Evolutionary conservation across 2,888 invertebrate genomes (phyloP).

Genomic region (Morpho achilles): DNA sequence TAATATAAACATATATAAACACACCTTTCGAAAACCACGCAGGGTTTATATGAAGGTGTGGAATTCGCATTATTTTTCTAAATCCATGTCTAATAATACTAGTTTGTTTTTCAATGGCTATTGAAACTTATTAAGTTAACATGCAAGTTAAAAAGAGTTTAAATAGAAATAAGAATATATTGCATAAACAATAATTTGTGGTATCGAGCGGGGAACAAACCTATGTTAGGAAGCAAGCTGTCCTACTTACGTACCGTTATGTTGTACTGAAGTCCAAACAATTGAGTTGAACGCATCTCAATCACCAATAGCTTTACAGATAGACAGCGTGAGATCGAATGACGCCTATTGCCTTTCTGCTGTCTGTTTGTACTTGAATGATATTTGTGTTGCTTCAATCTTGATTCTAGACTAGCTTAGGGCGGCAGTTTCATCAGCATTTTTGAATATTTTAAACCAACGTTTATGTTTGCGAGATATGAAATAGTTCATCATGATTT

Average conservation of each 20-base stretch:
- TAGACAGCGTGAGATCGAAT: constrained; percentile 2
- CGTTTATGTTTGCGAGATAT: not conserved
- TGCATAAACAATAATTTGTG: not conserved
- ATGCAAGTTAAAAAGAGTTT: too few relatives aligned
- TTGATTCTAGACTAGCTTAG: not conserved
- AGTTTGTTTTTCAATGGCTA: too few relatives aligned
- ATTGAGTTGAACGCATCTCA: constrained; percentile 20
- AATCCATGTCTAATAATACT: too few relatives aligned
- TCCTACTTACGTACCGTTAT: constrained; percentile 19
- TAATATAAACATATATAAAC: too few relatives aligned
- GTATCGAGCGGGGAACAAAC: constrained; percentile 4
- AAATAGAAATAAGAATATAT: too few relatives aligned
- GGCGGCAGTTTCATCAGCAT: too few relatives aligned
- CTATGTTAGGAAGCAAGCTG: constrained; percentile 15
- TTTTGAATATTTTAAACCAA: too few relatives aligned
- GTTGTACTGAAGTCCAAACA: constrained; percentile 21
- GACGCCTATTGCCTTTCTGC: constrained; percentile 5
- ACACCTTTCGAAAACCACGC: too few relatives aligned
- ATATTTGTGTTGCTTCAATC: constrained; percentile 2
- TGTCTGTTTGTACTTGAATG: constrained; percentile 2
- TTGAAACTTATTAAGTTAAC: too few relatives aligned
- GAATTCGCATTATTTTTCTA: too few relatives aligned
- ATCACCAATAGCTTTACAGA: constrained; percentile 9
- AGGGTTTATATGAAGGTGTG: too few relatives aligned
- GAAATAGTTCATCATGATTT: too few relatives aligned